These are phyloP conservation scores for Alethe diademata DNA, from an alignment of 2,113 vertebrate species.

Conservation along the genomic window DNA sequence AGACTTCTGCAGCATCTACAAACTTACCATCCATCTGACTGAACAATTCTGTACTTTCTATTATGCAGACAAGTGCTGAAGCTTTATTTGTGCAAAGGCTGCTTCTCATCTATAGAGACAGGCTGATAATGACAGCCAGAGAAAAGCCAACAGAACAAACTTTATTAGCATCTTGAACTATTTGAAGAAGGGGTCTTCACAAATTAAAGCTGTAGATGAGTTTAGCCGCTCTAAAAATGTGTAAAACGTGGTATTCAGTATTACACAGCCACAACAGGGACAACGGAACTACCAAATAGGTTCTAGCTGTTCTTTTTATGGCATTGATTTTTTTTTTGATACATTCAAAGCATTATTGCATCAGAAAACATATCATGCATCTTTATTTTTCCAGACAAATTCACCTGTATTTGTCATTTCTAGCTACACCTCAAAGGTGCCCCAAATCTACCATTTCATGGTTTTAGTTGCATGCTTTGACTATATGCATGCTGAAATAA, in stretches of 20 bases:
- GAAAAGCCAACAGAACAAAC: constrained; percentile 24
- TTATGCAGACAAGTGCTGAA: constrained; percentile 21
- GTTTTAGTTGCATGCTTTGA: constrained; percentile 79
- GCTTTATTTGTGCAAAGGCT: constrained; percentile 63
- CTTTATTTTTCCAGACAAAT: constrained; percentile 74
- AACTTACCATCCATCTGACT: background rate
- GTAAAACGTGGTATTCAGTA: background rate
- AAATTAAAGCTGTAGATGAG: constrained; percentile 21
- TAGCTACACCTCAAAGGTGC: constrained; percentile 83
- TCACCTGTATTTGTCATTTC: constrained; percentile 77
- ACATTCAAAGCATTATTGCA: constrained; percentile 71
- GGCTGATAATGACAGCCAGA: constrained; percentile 24
- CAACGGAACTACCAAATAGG: constrained; percentile 44
- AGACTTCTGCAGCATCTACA: constrained; percentile 5
- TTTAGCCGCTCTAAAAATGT: background rate
- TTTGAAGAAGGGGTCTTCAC: background rate
- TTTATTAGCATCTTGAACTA: constrained; percentile 15
- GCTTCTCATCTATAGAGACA: constrained; percentile 23
- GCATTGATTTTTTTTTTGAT: constrained; percentile 52
- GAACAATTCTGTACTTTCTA: constrained; percentile 4
- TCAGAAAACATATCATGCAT: constrained; percentile 75
- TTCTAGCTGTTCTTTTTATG: constrained; percentile 63
- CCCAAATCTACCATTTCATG: constrained; percentile 79
- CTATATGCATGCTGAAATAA: constrained; percentile 82
- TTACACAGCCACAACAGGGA: constrained; percentile 30